phyloP scores from a whole-genome alignment of 2,113 vertebrate genomes.

The Otis tarda region DNA sequence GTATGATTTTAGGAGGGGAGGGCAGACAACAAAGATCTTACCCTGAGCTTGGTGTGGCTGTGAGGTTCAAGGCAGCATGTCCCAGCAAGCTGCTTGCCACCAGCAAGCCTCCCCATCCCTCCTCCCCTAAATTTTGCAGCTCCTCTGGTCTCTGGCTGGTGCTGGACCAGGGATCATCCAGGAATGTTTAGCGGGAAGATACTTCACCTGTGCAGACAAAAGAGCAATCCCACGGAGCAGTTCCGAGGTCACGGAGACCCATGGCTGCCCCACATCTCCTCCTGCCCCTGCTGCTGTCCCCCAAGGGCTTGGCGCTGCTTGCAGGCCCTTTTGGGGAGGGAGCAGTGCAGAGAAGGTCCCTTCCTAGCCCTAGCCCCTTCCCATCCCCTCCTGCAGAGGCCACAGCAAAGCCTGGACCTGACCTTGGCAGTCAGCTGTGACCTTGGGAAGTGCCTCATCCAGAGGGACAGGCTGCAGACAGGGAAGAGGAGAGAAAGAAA shows the following conservation, averaged over 20 bases:
- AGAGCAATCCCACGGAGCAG: not conserved
- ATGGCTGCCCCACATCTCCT: not conserved
- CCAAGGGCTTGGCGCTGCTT: fast-evolving
- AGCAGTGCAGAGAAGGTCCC: not conserved
- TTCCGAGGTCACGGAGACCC: not conserved
- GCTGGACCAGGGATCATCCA: not conserved
- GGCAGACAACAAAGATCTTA: not conserved
- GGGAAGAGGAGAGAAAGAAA: not conserved
- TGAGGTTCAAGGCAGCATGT: not conserved
- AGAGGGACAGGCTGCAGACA: not conserved
- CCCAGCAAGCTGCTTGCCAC: not conserved
- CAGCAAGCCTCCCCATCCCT: not conserved
- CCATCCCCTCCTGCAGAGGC: not conserved
- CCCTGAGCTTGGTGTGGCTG: not conserved
- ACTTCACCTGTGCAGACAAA: not conserved
- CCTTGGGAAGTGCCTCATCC: conserved; percentile 24
- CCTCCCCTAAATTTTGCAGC: not conserved
- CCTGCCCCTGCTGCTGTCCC: not conserved
- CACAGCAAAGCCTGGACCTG: not conserved
- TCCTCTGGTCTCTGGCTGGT: not conserved
- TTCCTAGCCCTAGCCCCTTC: not conserved
- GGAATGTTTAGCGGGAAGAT: not conserved
- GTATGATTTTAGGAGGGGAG: not conserved
- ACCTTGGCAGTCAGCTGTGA: conserved; percentile 5
- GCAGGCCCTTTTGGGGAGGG: not conserved